These are phyloP conservation scores for Clarias laeviceps DNA, from an alignment of 2,797 vertebrate species.

Conservation along the genomic window DNA sequence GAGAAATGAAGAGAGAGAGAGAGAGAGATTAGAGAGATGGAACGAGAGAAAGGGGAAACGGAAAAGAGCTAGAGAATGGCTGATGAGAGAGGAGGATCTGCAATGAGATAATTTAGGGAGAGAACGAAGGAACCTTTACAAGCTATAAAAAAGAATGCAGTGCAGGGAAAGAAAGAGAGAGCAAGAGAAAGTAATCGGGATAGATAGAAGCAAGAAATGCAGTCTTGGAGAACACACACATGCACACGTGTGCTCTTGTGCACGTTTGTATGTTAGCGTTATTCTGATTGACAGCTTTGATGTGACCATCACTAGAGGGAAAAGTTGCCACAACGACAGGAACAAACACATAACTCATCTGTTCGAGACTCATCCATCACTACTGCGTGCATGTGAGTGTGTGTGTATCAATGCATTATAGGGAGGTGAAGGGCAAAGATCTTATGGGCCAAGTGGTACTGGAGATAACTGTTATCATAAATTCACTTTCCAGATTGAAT, in stretches of 20 bases:
- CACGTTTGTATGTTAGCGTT: slow-evolving; percentile 15
- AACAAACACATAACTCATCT: slow-evolving; percentile 52
- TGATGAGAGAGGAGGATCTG: not conserved
- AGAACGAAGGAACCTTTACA: not conserved
- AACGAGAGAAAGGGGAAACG: not conserved
- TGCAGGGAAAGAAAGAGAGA: not conserved
- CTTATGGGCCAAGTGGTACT: not conserved
- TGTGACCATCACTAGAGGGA: slow-evolving; percentile 34
- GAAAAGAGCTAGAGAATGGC: not conserved
- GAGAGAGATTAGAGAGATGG: not conserved
- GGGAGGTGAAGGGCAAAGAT: not conserved
- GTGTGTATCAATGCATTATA: not conserved
- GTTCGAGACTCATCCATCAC: slow-evolving; percentile 41
- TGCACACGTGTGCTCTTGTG: slow-evolving; percentile 29
- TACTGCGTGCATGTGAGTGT: not conserved
- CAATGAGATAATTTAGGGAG: not conserved
- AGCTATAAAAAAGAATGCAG: not conserved
- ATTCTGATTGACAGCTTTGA: slow-evolving; percentile 53
- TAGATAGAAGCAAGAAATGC: not conserved
- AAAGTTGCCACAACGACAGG: slow-evolving; percentile 55
- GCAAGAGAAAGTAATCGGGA: not conserved
- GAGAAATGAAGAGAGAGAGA: not conserved
- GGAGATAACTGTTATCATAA: not conserved
- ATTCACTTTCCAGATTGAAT: slow-evolving; percentile 5
- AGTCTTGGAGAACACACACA: not conserved